Evolutionary conservation across 2,888 invertebrate genomes (phyloP).

Genomic region (Subacronicta megacephala): DNA sequence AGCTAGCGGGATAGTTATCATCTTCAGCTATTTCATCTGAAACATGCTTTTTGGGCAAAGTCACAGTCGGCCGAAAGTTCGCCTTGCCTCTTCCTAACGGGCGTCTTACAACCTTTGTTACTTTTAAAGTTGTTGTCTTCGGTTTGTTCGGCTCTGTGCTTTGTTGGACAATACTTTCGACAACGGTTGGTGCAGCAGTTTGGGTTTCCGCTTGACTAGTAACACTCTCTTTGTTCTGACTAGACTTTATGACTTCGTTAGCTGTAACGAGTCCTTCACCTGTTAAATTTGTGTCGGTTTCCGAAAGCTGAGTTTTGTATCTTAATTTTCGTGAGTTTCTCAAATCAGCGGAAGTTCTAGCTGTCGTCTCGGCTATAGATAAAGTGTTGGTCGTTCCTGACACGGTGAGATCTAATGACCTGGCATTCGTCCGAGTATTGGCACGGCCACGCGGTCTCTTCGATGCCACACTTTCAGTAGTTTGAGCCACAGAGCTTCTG

Average conservation of each 20-base stretch:
- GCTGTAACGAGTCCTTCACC: slow-evolving; percentile 73
- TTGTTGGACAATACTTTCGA: slow-evolving; percentile 66
- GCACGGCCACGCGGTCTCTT: slow-evolving; percentile 71
- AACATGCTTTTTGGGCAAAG: slow-evolving; percentile 61
- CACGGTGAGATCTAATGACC: slow-evolving; percentile 73
- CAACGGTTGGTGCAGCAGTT: slow-evolving; percentile 59
- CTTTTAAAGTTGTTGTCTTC: slow-evolving; percentile 70
- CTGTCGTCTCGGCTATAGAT: slow-evolving; percentile 71
- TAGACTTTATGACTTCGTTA: slow-evolving; percentile 78
- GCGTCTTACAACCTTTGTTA: slow-evolving; percentile 74
- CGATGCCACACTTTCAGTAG: slow-evolving; percentile 64
- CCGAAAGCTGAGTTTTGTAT: slow-evolving; percentile 74
- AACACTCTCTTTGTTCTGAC: slow-evolving; percentile 74
- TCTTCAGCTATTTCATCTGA: slow-evolving; percentile 90
- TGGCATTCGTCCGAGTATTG: slow-evolving; percentile 69
- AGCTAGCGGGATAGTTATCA: slow-evolving; percentile 91
- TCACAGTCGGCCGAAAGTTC: slow-evolving; percentile 64
- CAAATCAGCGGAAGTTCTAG: slow-evolving; percentile 70
- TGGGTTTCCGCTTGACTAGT: slow-evolving; percentile 79
- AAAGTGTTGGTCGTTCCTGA: slow-evolving; percentile 81
- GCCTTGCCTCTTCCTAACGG: slow-evolving; percentile 70
- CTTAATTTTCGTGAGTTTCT: slow-evolving; percentile 77
- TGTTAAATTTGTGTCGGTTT: slow-evolving; percentile 82
- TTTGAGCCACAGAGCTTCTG: slow-evolving; percentile 67
- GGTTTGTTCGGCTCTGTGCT: slow-evolving; percentile 70